These are phyloP conservation scores for Pinctada fucata DNA, from an alignment of 2,888 invertebrate genomes.

Conservation along the genomic window DNA sequence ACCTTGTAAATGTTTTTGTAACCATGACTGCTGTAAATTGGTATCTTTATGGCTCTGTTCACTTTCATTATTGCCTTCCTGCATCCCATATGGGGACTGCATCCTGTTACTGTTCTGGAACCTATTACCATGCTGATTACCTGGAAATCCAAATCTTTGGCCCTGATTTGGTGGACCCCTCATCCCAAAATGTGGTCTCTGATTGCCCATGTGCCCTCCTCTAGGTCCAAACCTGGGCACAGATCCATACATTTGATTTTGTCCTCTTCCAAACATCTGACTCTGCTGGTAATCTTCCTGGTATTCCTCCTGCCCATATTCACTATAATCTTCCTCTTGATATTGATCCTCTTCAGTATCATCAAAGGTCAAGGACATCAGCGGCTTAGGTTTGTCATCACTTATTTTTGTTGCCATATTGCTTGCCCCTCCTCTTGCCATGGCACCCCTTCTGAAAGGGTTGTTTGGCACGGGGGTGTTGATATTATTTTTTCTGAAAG, in stretches of 20 bases:
- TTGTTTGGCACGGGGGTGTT: not conserved
- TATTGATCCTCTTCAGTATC: conserved; percentile 6
- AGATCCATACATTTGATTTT: conserved; percentile 9
- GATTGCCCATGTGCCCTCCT: conserved; percentile 20
- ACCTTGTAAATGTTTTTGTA: conserved; percentile 18
- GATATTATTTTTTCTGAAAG: not conserved
- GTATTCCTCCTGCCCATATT: conserved; percentile 27
- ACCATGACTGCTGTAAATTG: not conserved
- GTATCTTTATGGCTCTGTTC: not conserved
- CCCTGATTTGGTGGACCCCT: conserved; percentile 7
- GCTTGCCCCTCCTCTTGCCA: not conserved
- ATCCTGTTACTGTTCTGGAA: not conserved
- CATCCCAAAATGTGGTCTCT: conserved; percentile 34
- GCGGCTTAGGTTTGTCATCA: not conserved
- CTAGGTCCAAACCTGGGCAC: conserved; percentile 10
- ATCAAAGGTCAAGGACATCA: not conserved
- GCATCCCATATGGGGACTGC: not conserved
- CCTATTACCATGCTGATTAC: not conserved
- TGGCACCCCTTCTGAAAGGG: not conserved
- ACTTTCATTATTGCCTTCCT: not conserved
- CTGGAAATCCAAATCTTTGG: conserved; percentile 19
- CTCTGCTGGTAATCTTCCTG: conserved; percentile 8
- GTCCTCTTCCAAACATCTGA: conserved; percentile 9
- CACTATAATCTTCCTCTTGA: conserved; percentile 26
- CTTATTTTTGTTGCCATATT: not conserved